Evolutionary conservation across 2,113 vertebrate genomes (phyloP).

Genomic region (human (Homo sapiens)): GRCh38 chr19:39151501-39152000

Average conservation of each 20-base stretch:
- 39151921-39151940: no score
- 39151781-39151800: no score
- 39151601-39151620: neutral
- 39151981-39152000: no score
- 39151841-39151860: no score
- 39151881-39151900: no score
- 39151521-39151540: neutral
- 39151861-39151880: no score
- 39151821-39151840: no score
- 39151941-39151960: no score
- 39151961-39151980: no score
- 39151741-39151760: neutral
- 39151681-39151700: neutral
- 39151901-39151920: no score
- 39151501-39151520: neutral
- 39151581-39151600: neutral
- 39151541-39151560: neutral
- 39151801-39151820: no score
- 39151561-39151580: fast-evolving
- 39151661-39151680: neutral
- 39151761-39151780: neutral
- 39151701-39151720: neutral
- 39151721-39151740: neutral
- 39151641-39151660: neutral
- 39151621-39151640: neutral